Evolutionary conservation across 53 echinoderm and acorn worm genomes (phyloP).

Genomic region (Apostichopus leukothele): DNA sequence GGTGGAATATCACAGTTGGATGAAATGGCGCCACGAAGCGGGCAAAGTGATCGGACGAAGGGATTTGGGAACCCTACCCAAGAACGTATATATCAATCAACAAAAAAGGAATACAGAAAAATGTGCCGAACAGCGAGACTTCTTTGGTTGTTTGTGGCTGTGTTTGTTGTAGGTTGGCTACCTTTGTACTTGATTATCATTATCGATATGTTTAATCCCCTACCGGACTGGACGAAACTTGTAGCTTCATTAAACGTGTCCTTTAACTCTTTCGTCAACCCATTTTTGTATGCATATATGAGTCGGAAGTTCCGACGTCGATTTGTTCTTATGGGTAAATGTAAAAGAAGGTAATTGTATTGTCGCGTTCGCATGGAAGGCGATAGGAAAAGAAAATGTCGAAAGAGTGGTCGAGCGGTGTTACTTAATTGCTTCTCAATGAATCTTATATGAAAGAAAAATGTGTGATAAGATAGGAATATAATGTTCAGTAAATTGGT

Average conservation of each 20-base stretch:
- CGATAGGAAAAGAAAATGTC: too few relatives aligned
- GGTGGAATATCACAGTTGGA: neutral
- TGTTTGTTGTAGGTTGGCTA: neutral
- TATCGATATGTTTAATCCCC: neutral
- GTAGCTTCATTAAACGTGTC: neutral
- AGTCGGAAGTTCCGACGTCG: neutral
- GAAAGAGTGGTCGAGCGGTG: too few relatives aligned
- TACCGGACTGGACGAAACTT: neutral
- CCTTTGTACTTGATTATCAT: constrained; percentile 4
- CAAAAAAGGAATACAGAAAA: neutral
- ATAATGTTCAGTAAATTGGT: too few relatives aligned
- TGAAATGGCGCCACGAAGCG: neutral
- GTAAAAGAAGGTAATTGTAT: neutral
- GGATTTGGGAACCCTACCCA: neutral
- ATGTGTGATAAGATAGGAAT: too few relatives aligned
- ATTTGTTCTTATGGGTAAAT: neutral
- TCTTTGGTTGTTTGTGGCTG: neutral
- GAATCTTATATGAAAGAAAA: too few relatives aligned
- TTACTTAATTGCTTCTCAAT: too few relatives aligned
- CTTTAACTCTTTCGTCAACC: neutral
- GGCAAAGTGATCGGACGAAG: neutral
- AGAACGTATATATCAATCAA: neutral
- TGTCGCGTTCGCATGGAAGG: too few relatives aligned
- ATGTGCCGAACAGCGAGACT: neutral
- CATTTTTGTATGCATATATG: constrained; percentile 9